These are phyloP conservation scores for Lagopus leucura DNA, from an alignment of 2,113 vertebrate species.

Conservation along the genomic window DNA sequence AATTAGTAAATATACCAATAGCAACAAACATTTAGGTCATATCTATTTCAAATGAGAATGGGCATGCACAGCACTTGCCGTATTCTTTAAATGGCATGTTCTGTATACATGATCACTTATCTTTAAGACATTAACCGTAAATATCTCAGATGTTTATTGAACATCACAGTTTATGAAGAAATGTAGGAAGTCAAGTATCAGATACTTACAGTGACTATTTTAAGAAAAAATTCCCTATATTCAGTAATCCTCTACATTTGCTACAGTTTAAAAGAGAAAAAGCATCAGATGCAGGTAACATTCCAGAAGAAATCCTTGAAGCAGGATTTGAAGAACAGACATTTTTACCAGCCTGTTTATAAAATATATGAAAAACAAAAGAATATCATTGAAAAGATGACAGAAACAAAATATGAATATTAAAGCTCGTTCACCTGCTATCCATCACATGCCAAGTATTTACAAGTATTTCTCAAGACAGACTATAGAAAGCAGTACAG, in stretches of 20 bases:
- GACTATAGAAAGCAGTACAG: neutral
- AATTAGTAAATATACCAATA: slow-evolving; percentile 57
- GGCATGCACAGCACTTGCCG: neutral
- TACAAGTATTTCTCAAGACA: neutral
- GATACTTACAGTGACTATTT: neutral
- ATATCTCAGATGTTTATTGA: neutral
- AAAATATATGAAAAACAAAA: neutral
- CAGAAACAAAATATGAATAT: neutral
- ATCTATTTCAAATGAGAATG: slow-evolving; percentile 53
- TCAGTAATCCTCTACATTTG: neutral
- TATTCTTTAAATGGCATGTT: neutral
- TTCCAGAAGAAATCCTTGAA: slow-evolving; percentile 6
- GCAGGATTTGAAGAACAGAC: neutral
- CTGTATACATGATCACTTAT: neutral
- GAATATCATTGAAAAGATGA: neutral
- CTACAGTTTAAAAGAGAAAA: neutral
- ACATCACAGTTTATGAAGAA: neutral
- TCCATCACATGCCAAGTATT: neutral
- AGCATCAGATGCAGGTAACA: neutral
- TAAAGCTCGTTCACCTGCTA: neutral
- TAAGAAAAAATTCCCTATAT: neutral
- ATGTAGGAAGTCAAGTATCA: neutral
- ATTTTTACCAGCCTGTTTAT: neutral
- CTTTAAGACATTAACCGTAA: neutral
- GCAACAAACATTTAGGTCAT: slow-evolving; percentile 28